Evolutionary conservation across 2,797 vertebrate genomes (phyloP).

Genomic region (Pseudochaenichthys georgianus): DNA sequence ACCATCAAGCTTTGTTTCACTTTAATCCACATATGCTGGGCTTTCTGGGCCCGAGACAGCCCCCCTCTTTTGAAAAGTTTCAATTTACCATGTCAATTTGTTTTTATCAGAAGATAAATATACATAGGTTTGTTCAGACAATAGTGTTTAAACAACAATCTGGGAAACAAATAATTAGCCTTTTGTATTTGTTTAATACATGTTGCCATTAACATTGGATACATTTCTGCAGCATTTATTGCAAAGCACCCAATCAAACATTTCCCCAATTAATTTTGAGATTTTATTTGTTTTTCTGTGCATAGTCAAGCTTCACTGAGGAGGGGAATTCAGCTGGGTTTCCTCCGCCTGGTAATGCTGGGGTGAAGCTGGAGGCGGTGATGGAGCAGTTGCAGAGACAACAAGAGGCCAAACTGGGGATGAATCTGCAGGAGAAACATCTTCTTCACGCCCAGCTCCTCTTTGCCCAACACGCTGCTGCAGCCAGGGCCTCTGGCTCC

Average conservation of each 20-base stretch:
- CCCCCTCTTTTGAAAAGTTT: not conserved
- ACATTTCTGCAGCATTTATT: not conserved
- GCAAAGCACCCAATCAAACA: not conserved
- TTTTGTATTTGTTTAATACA: slow-evolving; percentile 5
- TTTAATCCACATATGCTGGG: slow-evolving; percentile 13
- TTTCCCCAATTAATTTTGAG: not conserved
- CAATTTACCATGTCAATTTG: not conserved
- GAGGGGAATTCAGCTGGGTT: slow-evolving; percentile 74
- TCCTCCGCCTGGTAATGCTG: slow-evolving; percentile 82
- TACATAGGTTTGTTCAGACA: not conserved
- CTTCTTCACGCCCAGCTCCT: slow-evolving; percentile 90
- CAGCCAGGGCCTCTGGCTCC: slow-evolving; percentile 81
- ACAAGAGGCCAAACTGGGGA: slow-evolving; percentile 86
- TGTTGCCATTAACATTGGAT: not conserved
- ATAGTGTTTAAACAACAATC: not conserved
- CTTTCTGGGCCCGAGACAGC: not conserved
- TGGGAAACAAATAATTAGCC: not conserved
- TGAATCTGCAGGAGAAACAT: slow-evolving; percentile 91
- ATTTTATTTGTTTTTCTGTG: slow-evolving; percentile 9
- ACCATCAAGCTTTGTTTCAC: slow-evolving; percentile 12
- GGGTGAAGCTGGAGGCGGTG: slow-evolving; percentile 90
- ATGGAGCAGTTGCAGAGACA: slow-evolving; percentile 96
- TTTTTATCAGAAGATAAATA: not conserved
- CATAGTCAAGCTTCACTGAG: slow-evolving; percentile 79
- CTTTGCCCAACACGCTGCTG: slow-evolving; percentile 87